Evolutionary conservation across 1,140 invertebrate genomes (phyloP), one percentile per base, ranked within the genome.

Genomic region (Habropoda laboriosa): DNA sequence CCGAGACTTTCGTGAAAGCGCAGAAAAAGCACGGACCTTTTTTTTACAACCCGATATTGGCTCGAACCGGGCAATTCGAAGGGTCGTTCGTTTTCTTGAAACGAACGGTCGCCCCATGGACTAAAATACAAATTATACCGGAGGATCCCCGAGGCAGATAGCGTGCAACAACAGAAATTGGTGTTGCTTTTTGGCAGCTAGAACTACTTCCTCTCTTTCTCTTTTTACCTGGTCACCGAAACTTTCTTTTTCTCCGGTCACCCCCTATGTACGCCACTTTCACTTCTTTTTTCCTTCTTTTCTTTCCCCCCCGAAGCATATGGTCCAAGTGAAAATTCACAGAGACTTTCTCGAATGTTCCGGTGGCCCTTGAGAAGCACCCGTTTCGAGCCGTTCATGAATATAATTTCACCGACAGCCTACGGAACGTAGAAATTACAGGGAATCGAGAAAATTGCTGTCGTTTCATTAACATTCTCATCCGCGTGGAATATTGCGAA

Each of bases 61-160:
- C 57, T 61, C 63, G n/a, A 45, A 24, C 55, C 64, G n/a, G 74
- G 27, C 63, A 53, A 74, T 80, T 74, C 82, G 77, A 87, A 81
- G 58, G 71, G 67, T 66, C 78, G 24, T 86, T 42, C 45, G 61
- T 84, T 84, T 80, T 86, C 61, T 53, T 27, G 51, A 77, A 79
- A 85, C 60, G 76, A 70, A 87, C 79, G 61, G 70, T 35, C 64
- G 60, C 47, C 53, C 79, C 70, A n/a, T 74, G 61, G 80, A 73
- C 76, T 68, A 83, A 89, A 89, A 85, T 86, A 89, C 81, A 85
- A 89, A 88, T 88, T 89, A 82, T 71, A 82, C 51, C 63, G 38
- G 16, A 47, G 79, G 61, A 80, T 78, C 79, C 72, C 64, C 73
- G 40, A 10, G 60, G 32, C 57, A 80, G 80, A 85, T 80, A 79